Evolutionary conservation across 2,888 invertebrate genomes (phyloP).

Genomic region (Azorinus chamasolen): DNA sequence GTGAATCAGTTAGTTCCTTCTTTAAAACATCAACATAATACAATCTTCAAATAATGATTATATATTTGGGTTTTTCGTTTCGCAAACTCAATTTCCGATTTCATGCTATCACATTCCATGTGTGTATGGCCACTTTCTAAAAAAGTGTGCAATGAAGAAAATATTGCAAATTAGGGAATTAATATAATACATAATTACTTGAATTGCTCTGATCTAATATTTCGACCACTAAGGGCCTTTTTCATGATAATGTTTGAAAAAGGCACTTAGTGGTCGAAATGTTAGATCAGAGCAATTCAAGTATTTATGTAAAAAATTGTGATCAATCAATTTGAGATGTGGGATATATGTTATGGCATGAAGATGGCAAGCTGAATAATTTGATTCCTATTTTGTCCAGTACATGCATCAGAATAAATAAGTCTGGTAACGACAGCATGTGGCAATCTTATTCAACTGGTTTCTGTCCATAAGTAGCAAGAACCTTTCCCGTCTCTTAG

Average conservation of each 20-base stretch:
- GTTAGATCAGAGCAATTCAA: too few species aligned
- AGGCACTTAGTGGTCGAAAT: too few species aligned
- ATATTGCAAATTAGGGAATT: too few species aligned
- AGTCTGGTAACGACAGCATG: conserved; percentile 27
- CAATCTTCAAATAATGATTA: too few species aligned
- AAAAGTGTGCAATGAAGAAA: too few species aligned
- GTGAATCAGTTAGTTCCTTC: too few species aligned
- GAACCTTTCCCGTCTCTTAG: conserved; percentile 17
- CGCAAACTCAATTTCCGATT: conserved; percentile 38
- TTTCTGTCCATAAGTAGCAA: conserved; percentile 49
- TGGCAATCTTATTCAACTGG: conserved; percentile 41
- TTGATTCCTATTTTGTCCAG: conserved; percentile 47
- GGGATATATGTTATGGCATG: conserved; percentile 29
- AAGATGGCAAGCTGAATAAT: conserved; percentile 30
- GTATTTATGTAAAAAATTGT: too few species aligned
- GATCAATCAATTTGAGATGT: conserved; percentile 33
- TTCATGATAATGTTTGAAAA: too few species aligned
- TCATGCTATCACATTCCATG: conserved; percentile 55
- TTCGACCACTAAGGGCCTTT: too few species aligned
- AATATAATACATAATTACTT: too few species aligned
- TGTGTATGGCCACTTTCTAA: conserved; percentile 52
- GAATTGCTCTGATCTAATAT: too few species aligned
- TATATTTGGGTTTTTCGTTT: conserved; percentile 43
- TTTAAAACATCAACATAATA: too few species aligned
- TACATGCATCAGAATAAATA: conserved; percentile 47